Base-by-base conservation (phyloP, 2,888 invertebrate genomes). In the Andrena camellia region DNA sequence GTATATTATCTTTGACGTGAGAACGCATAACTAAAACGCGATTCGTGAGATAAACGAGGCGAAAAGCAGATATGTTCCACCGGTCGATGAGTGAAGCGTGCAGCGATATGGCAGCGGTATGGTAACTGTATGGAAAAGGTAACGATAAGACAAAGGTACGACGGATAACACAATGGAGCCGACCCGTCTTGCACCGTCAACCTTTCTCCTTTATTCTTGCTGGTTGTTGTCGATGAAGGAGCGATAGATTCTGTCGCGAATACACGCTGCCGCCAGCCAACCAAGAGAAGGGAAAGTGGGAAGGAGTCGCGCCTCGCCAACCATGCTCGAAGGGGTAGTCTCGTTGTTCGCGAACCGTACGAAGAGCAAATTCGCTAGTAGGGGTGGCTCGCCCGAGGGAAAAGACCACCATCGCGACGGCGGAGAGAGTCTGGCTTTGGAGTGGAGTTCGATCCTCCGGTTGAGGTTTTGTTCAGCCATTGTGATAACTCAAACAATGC, bases 401-500 rank as follows among this genome's bases (percentile, higher is more conserved):
- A 77, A 84, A 75, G 84, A 78, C 78, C 74, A 42, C 42, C 42
- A 13, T 42, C 42, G 42, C 42, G 71, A 54, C 63, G 83, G 52
- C 66, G 48, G 83, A 62, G 83, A 62, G 78, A 81, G 76, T 59
- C 20, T 80, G 81, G 83, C 83, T 85, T 84, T 83, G 69, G 83
- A 87, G 89, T 85, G 84, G 85, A 89, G 90, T 91, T 92, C 91
- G 90, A 91, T 91, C 89, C 88, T 83, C 79, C 75, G 88, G 86
- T 88, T 85, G 88, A 90, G 90, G 90, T 92, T 92, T 92, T 91
- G 91, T 89, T 89, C 89, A 81, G 76, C 90, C 89, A 93, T 93
- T 92, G 92, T 92, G 90, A 92, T 90, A 92, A 91, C 88, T 92
- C 90, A 88, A 92, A 92, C 92, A 92, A 92, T 92, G 88, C 90